These are phyloP conservation scores for Drosophila gunungcola DNA, from an alignment of 1,140 invertebrate species.

Conservation along the genomic window DNA sequence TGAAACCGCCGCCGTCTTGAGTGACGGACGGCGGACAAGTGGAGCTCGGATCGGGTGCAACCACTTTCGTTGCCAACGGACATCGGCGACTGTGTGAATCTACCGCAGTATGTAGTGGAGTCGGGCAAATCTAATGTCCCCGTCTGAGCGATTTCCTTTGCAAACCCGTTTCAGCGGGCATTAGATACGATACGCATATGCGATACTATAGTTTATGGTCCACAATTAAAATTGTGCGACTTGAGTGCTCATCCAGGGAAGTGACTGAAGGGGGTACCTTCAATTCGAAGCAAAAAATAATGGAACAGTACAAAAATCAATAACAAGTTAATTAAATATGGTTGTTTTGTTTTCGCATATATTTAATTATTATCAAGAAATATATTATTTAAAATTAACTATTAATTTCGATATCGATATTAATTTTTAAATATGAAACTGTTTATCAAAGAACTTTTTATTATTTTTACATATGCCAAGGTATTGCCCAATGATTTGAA, in stretches of 20 bases:
- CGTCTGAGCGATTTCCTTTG: slow-evolving; percentile 73
- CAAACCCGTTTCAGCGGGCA: slow-evolving; percentile 65
- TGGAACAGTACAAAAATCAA: no score
- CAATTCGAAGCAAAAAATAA: no score
- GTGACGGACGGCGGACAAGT: slow-evolving; percentile 76
- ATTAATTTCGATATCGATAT: no score
- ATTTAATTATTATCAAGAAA: no score
- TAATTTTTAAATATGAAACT: no score
- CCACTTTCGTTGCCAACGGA: slow-evolving; percentile 75
- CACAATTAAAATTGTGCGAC: slow-evolving; percentile 71
- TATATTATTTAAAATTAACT: no score
- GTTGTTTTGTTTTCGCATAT: no score
- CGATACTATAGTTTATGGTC: slow-evolving; percentile 74
- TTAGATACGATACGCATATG: slow-evolving; percentile 75
- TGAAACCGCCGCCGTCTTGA: slow-evolving; percentile 32
- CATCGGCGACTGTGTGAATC: slow-evolving; percentile 72
- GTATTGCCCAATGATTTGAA: no score
- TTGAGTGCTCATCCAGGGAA: slow-evolving; percentile 3
- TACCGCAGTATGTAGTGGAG: slow-evolving; percentile 20
- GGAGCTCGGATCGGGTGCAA: slow-evolving; percentile 71
- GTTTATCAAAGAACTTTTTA: no score
- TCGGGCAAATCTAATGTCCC: slow-evolving; percentile 68
- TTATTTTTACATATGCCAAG: no score
- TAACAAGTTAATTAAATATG: no score
- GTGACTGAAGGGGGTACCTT: background rate